Base-by-base conservation (phyloP, 2,113 vertebrate species). In the Microtus ochrogaster region DNA sequence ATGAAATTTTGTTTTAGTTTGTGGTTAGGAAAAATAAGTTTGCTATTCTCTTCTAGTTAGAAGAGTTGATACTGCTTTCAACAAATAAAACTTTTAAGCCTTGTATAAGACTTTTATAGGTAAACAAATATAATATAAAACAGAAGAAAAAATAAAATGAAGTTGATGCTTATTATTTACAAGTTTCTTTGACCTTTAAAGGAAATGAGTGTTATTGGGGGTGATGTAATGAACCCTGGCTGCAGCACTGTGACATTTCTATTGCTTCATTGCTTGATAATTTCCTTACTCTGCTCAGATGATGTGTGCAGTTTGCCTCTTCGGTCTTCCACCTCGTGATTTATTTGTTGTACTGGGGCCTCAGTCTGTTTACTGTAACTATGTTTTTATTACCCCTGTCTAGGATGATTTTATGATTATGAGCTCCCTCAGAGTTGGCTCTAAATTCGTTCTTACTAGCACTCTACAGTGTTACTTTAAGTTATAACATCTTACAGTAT, bases 331-430 rank as follows among this genome's bases (percentile, higher is more conserved):
- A 94, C 92, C 61, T 74, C 82, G 74, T 98, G 85, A 95, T 98
- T 98, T 98, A 97, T 97, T 68, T 10, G 17, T 14, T 93, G 79
- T 86, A 83, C 85, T 96, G 97, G 92, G 47, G 90, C 95, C 36
- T 79, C 95, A 93, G 90, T 96, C 94, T 98, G 77, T 89, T 98
- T 98, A 97, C 91, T 95, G 90, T 98, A 98, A 96, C 61, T 91
- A 65, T 97, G 92, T 98, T 97, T 98, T 98, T 98, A 97, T 98
- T 97, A 97, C 96, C 90, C 76, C 96, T 95, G 90, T 96, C 94
- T 98, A 94, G 97, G 96, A 96, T 97, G 86, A 97, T 92, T 98
- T 98, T 97, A 98, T 98, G 93, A 97, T 98, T 97, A 97, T 98
- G 96, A 95, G 84, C 97, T 98, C 85, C 85, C 77, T 86, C 74